Conservation (phyloP, 2,113 vertebrate species). For the Hydropotes inermis region DNA sequence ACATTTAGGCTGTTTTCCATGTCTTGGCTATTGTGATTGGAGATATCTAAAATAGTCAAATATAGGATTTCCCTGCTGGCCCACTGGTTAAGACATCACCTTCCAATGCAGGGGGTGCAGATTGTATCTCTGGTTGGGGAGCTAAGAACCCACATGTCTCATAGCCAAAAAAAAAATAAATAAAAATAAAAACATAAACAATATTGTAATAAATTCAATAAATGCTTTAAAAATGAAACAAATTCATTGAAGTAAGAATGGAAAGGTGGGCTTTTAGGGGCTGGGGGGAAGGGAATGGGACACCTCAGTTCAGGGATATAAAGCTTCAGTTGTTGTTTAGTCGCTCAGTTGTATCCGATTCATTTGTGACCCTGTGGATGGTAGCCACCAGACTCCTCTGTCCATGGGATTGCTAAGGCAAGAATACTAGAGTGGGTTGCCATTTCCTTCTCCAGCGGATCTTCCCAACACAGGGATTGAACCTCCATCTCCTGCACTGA, state of each 20-base stretch:
- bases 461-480: not conserved
- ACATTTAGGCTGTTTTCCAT: fast-evolving
- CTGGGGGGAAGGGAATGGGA: fast-evolving
- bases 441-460: not conserved
- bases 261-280: too few species aligned
- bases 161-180: not conserved
- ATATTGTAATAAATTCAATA: not conserved
- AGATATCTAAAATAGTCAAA: not conserved
- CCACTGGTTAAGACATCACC: not conserved
- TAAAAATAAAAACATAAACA: not conserved
- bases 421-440: not conserved
- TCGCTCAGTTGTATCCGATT: not conserved
- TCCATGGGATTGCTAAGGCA: not conserved
- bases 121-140: not conserved
- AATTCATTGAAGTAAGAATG: fast-evolving
- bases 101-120: not conserved
- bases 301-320: fast-evolving
- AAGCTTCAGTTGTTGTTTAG: not conserved
- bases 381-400: not conserved
- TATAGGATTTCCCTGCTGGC: not conserved
- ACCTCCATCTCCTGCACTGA: not conserved
- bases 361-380: not conserved
- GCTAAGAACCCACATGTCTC: not conserved
- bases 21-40: too few species aligned
- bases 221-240: not conserved